These are phyloP conservation scores for Rhinolophus sinicus DNA, from an alignment of 2,113 vertebrate species.

Conservation along the genomic window DNA sequence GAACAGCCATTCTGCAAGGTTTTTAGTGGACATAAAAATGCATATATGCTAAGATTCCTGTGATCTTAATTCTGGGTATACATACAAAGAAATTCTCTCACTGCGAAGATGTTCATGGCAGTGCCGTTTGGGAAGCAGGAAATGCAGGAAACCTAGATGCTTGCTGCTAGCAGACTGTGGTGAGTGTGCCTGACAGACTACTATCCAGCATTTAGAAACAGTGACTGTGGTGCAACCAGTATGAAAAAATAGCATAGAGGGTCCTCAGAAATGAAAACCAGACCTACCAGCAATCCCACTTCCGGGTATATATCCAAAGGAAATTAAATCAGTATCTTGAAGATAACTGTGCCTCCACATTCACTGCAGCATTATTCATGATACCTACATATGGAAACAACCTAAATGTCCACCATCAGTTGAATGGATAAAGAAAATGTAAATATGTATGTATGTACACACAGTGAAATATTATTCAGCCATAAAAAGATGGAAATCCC, in stretches of 20 bases:
- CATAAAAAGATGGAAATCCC: neutral
- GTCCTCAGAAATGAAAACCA: neutral
- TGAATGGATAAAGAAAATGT: neutral
- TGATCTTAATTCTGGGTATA: neutral
- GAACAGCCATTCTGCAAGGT: neutral
- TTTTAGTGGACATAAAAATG: neutral
- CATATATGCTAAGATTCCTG: rapidly evolving
- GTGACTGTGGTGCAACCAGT: neutral
- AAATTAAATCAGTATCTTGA: neutral
- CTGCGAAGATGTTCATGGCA: neutral
- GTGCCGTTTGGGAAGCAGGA: neutral
- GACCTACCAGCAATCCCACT: neutral
- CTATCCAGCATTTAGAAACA: neutral
- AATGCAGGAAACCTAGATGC: neutral
- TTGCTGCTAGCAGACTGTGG: neutral
- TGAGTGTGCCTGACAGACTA: neutral
- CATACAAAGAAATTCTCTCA: neutral
- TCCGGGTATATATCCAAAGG: neutral
- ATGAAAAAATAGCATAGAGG: neutral
- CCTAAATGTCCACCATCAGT: neutral
- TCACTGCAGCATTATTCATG: neutral
- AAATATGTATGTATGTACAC: neutral
- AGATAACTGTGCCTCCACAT: neutral
- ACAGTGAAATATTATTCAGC: neutral
- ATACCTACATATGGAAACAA: neutral